Base-by-base conservation (phyloP, 2,888 invertebrate genomes). In the Noctua comes region DNA sequence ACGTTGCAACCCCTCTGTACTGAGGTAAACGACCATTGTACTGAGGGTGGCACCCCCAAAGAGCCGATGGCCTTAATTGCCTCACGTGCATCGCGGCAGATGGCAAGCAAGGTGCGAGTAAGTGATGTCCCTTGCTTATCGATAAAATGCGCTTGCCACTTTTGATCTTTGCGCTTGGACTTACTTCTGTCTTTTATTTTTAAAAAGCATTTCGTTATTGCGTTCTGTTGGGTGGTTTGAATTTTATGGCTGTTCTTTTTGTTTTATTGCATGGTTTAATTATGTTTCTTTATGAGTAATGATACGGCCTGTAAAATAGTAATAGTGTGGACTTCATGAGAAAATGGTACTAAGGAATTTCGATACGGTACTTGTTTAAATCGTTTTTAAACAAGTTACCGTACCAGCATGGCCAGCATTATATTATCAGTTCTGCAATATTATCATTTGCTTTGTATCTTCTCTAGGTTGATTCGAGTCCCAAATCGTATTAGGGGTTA, bases 21-120 rank as follows among this genome's bases (percentile, higher is more conserved):
- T 89, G 91, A 94, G 96, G 96, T 96, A 95, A 96, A 96, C 94
- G 96, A 95, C 96, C 96, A 95, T 88, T 88, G 88, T 88, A 90
- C 90, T 85, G 95, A 95, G 96, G 96, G 96, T 95, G 96, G 93
- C 96, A 95, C 96, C 96, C 96, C 96, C 96, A 91, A 93, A 89
- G 88, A 85, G 79, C 84, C 89, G 88, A 87, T 89, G 91, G 90
- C 92, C 93, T 95, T 96, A 96, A 96, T 96, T 95, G 93, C 95
- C 94, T 95, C 95, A 95, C 96, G 95, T 95, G 96, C 93, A 93
- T 92, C 90, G 90, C 92, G 95, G 96, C 96, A 96, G 96, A 96
- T 96, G 96, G 95, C 84, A 93, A 94, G 95, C 96, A 97, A 97
- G 96, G 96, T 97, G 96, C 95, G 93, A 93, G 91, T 90, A 92